phyloP scores from a whole-genome alignment of 1,140 invertebrate species.

The Lordiphosa collinella region DNA sequence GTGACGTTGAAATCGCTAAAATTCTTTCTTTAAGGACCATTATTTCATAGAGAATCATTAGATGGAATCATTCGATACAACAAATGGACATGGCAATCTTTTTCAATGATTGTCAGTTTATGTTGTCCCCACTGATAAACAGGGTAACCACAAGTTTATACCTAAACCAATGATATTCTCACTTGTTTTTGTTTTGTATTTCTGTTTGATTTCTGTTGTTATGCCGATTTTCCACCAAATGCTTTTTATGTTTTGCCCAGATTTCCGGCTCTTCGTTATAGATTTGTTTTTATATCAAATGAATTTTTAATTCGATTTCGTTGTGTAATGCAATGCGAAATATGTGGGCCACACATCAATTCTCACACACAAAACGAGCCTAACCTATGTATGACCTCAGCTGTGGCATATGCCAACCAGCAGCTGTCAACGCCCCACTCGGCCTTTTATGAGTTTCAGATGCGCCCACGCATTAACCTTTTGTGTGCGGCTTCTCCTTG shows the following conservation, averaged over 20 bases:
- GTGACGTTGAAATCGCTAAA: too few relatives aligned
- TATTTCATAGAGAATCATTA: too few relatives aligned
- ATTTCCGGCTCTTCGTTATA: conserved; percentile 18
- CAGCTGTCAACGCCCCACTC: conserved; percentile 29
- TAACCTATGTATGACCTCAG: conserved; percentile 48
- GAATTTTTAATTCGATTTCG: conserved; percentile 48
- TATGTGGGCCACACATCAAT: neutral
- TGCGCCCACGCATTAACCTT: conserved; percentile 30
- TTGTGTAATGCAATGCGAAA: conserved; percentile 31
- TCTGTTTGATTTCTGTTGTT: neutral
- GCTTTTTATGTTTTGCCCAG: conserved; percentile 10
- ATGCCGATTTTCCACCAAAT: neutral
- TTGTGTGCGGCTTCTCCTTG: conserved; percentile 8
- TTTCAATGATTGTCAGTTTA: too few relatives aligned
- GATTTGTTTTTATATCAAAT: conserved; percentile 26
- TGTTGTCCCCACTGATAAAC: too few relatives aligned
- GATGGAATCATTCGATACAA: too few relatives aligned
- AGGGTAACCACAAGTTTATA: too few relatives aligned
- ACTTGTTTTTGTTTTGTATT: neutral
- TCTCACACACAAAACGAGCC: neutral
- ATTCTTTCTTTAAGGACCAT: too few relatives aligned
- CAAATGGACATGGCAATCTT: too few relatives aligned
- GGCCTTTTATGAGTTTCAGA: too few relatives aligned
- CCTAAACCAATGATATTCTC: too few relatives aligned
- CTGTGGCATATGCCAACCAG: conserved; percentile 22